Evolutionary conservation across 2,113 vertebrate species (phyloP), one percentile per base, ranked within the genome.

Genomic region (Rattus rattus): DNA sequence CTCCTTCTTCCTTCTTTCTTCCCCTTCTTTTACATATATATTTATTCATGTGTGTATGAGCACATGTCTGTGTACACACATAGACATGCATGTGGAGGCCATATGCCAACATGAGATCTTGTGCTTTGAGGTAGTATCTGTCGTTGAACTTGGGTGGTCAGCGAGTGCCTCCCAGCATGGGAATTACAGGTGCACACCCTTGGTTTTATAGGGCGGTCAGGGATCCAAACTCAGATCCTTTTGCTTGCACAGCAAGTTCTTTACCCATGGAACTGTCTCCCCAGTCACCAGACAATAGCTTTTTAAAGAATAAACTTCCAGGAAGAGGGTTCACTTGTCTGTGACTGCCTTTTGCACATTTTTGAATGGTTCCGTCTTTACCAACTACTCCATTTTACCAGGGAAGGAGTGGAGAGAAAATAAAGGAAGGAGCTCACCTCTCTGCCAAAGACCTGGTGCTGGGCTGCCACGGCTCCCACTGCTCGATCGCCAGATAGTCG

Each of bases 221-320:
- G 36, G 11, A 39, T 61, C 22, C 11, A 26, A 14, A 39, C 36
- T 83, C n/a, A 61, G 81, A 19, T 43, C n/a, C 49, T 79, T 5
- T 59, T 81, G 36, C 16, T 26, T 61, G 56, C 22, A n/a, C 36
- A 36, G 36, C 19, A 83, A n/a, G 80, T 12, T 24, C 54, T 84
- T 36, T 63, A 24, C 26, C 81, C 56, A 61, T 7, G 26, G n/a
- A 39, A n/a, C 10, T 59, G 2, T 39, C 56, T 61, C 5, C 12
- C 12, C 6, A 84, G 17, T 43, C 36, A 13, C n/a, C n/a, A 83
- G 12, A 43, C 63, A 90, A 9, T 85, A 84, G 77, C 7, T 91
- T 96, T 65, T 90, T 30, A 93, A 72, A 65, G 77, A 80, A 93
- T 22, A 72, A 11, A 91, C 36, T 77, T 94, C 80, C 52, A 94